These are phyloP conservation scores for Saccostrea echinata DNA, from an alignment of 1,140 invertebrate genomes.

Conservation along the genomic window DNA sequence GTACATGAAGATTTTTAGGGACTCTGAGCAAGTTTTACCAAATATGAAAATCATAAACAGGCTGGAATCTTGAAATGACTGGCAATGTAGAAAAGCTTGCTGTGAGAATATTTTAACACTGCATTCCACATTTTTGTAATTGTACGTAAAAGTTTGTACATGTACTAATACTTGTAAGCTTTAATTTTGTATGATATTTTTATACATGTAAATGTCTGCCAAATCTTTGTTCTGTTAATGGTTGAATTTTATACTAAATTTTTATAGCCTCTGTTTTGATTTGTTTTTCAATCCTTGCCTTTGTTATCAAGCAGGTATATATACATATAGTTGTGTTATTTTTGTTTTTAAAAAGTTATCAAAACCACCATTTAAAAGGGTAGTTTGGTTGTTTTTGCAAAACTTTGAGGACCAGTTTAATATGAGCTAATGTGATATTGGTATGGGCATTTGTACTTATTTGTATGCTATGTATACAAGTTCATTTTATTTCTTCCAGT, in stretches of 20 bases:
- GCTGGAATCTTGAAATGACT: too few species aligned
- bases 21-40: too few species aligned
- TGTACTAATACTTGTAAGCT: not conserved
- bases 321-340: not conserved
- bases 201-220: conserved; percentile 2
- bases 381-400: not conserved
- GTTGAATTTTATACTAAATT: conserved; percentile 20
- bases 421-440: not conserved
- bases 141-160: not conserved
- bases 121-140: conserved; percentile 29
- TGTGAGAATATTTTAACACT: not conserved
- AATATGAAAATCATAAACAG: too few species aligned
- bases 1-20: too few species aligned
- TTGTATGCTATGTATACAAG: conserved; percentile 1
- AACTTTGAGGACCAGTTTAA: not conserved
- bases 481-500: not conserved
- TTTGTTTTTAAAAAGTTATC: not conserved
- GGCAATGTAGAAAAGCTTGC: too few species aligned
- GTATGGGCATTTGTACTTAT: conserved; percentile 27
- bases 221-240: conserved; percentile 1
- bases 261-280: conserved; percentile 3
- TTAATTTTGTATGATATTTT: conserved; percentile 23
- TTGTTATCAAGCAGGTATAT: conserved; percentile 16
- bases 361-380: conserved; percentile 20
- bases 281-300: conserved; percentile 15